phyloP scores from a whole-genome alignment of 2,113 vertebrate genomes.

The Perca flavescens region DNA sequence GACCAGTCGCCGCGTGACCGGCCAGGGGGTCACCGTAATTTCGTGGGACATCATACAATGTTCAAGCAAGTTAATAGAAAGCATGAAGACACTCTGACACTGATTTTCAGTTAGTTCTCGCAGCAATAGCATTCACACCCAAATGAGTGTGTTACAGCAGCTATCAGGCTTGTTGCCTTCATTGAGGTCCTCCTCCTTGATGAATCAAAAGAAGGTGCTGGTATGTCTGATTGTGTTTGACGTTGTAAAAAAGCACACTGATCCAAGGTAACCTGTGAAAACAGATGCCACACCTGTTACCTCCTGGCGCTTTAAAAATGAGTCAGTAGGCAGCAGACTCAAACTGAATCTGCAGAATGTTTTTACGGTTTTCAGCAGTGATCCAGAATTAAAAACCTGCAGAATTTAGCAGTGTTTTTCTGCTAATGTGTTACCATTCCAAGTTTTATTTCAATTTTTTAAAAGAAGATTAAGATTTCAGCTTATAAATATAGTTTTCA shows the following conservation, averaged over 20 bases:
- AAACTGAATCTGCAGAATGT: no score
- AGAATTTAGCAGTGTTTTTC: no score
- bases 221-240: background rate
- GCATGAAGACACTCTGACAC: no score
- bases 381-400: no score
- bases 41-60: no score
- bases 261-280: background rate
- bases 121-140: background rate
- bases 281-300: conserved; percentile 3
- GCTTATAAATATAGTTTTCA: conserved; percentile 68
- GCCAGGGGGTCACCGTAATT: no score
- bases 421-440: no score
- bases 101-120: background rate
- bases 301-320: conserved; percentile 8
- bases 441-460: no score
- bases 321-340: background rate
- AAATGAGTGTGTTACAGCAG: conserved; percentile 15
- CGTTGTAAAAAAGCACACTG: no score
- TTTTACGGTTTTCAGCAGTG: no score
- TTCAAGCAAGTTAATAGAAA: background rate
- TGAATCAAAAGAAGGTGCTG: conserved; percentile 9
- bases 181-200: conserved; percentile 5
- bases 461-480: conserved; percentile 33
- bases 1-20: no score
- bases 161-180: background rate